Evolutionary conservation across 2,888 invertebrate genomes (phyloP), one percentile per base, ranked within the genome.

Genomic region (Perizoma flavofasciatum): DNA sequence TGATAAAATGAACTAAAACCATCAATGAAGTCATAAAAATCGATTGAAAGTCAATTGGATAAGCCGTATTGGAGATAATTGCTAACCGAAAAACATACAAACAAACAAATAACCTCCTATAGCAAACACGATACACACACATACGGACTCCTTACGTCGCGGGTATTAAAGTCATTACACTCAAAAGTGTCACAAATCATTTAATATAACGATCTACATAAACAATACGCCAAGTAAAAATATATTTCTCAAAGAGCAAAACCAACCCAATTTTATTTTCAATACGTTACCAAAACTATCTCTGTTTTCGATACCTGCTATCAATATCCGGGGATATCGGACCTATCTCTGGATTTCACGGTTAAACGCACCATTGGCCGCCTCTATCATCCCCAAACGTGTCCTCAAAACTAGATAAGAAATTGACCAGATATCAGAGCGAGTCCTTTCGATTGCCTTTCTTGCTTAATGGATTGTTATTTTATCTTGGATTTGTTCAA

Each of bases 261-360:
- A 72, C 69, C 71, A 22, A 22, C 7, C 37, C 72, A 63, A 75
- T 72, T 71, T 71, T 66, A 75, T 72, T 70, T 73, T 82, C 75
- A 80, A 88, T 83, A 80, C 78, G 75, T 81, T 80, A 77, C 83
- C 81, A 78, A 84, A 85, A 83, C 82, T 81, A 87, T 85, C 81
- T 83, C 81, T 81, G 76, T 72, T 76, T 77, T 72, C 67, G 75
- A 86, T 88, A 88, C 85, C 84, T 87, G 88, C 83, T 89, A 89
- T 90, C 89, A 86, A 87, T 87, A 86, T 85, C 84, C 82, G 83
- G 81, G 79, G 77, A 83, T 85, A 82, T 82, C 82, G 78, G 74
- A 69, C 81, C 78, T 90, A 91, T 91, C 91, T 86, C 74, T 72
- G 82, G 82, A 88, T 89, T 91, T 91, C 89, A 92, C 89, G 89